Conservation (phyloP, 2,113 vertebrate genomes). For the Xiphorhynchus elegans region DNA sequence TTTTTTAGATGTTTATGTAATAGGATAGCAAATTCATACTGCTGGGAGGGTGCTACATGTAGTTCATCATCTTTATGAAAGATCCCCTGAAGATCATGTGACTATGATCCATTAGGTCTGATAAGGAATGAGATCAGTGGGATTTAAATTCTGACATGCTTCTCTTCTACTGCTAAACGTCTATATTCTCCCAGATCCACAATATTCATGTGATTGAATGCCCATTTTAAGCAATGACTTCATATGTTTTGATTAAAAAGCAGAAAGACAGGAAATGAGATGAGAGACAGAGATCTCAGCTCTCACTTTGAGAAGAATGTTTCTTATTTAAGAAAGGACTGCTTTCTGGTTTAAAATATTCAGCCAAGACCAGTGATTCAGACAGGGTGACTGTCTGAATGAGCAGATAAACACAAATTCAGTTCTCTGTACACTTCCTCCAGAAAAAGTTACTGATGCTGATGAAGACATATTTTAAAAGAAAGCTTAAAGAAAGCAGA, state of each 20-base stretch:
- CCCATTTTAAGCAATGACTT: not conserved
- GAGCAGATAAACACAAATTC: not conserved
- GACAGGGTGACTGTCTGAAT: not conserved
- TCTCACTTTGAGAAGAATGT: not conserved
- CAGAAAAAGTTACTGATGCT: not conserved
- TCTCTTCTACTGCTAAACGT: not conserved
- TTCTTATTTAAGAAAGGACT: not conserved
- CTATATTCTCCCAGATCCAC: not conserved
- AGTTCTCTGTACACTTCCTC: not conserved
- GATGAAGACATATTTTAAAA: not conserved
- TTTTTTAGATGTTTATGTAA: not conserved
- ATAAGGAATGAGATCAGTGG: not conserved
- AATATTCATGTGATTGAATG: not conserved
- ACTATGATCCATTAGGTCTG: not conserved
- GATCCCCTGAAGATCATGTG: not conserved
- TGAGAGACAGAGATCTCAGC: not conserved
- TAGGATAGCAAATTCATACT: not conserved
- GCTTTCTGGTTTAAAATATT: not conserved
- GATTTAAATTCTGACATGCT: not conserved
- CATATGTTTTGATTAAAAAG: constrained; percentile 19
- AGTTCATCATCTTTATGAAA: not conserved
- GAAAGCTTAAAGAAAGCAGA: not conserved
- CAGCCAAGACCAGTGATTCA: not conserved
- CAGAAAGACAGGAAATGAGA: constrained; percentile 27
- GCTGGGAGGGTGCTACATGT: not conserved